phyloP scores from a whole-genome alignment of 2,888 invertebrate genomes.

The Venustoraphidia nigricollis region DNA sequence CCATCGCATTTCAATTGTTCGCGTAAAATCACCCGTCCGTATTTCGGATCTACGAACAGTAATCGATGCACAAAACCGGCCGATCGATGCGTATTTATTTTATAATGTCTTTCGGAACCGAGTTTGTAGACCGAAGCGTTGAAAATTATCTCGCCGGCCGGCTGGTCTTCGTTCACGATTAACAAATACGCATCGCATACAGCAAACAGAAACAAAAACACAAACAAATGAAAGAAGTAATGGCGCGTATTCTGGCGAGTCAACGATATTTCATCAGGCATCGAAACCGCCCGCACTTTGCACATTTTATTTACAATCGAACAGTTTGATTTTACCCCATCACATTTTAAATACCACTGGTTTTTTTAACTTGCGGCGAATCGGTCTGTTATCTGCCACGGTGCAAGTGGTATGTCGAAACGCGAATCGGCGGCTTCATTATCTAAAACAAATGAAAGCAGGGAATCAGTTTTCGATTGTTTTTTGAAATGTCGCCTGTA shows the following conservation, averaged over 20 bases:
- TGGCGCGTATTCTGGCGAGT: too few relatives aligned
- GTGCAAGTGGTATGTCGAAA: slow-evolving; percentile 1
- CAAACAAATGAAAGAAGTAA: too few relatives aligned
- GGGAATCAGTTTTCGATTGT: too few relatives aligned
- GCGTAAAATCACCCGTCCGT: slow-evolving; percentile 58
- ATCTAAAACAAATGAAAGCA: slow-evolving; percentile 1
- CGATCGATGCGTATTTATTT: slow-evolving; percentile 65
- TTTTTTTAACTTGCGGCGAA: too few relatives aligned
- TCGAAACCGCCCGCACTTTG: slow-evolving; percentile 1
- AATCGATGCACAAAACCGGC: slow-evolving; percentile 70
- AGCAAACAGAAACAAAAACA: too few relatives aligned
- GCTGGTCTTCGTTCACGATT: slow-evolving; percentile 25
- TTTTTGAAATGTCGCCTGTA: too few relatives aligned
- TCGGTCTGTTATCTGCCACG: slow-evolving; percentile 1
- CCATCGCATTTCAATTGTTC: slow-evolving; percentile 64
- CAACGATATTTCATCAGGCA: neutral
- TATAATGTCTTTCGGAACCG: slow-evolving; percentile 63
- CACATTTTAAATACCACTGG: too few relatives aligned
- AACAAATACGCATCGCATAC: slow-evolving; percentile 19
- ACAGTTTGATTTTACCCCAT: too few relatives aligned
- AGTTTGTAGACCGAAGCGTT: slow-evolving; percentile 68
- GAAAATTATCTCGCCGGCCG: slow-evolving; percentile 52
- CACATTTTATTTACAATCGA: slow-evolving; percentile 3
- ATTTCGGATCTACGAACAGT: slow-evolving; percentile 56
- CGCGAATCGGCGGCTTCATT: slow-evolving; percentile 1